Evolutionary conservation across 2,113 vertebrate species (phyloP).

Genomic region (Cynopterus brachyotis): DNA sequence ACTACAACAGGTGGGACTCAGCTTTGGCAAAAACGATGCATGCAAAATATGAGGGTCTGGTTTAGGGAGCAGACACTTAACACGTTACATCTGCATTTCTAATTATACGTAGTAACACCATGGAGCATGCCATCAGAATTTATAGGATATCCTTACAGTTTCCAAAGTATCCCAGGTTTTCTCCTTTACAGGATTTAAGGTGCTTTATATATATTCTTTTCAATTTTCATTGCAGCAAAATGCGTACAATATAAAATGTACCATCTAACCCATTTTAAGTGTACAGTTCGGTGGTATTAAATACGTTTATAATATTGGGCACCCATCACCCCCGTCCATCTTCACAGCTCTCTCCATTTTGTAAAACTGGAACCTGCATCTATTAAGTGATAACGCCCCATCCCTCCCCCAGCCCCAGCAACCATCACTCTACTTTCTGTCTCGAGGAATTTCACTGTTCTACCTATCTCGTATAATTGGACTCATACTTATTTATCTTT

Average conservation of each 20-base stretch:
- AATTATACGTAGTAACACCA: neutral
- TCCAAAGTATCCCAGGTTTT: neutral
- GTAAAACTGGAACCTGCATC: neutral
- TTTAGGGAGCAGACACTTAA: neutral
- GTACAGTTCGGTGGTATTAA: neutral
- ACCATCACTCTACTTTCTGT: neutral
- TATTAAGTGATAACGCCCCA: no score
- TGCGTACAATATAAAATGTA: neutral
- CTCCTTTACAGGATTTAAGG: neutral
- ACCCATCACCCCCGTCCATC: neutral
- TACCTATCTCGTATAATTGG: neutral
- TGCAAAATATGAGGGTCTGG: neutral
- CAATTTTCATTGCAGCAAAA: neutral
- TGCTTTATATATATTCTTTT: neutral
- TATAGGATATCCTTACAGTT: neutral
- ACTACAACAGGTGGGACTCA: neutral
- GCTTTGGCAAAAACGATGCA: neutral
- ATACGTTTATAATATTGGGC: neutral
- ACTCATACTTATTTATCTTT: neutral
- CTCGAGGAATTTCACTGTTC: neutral
- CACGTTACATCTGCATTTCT: neutral
- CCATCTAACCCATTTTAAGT: neutral
- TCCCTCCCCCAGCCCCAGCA: neutral
- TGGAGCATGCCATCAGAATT: neutral
- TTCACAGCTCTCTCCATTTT: neutral